Base-by-base conservation (phyloP, 2,797 vertebrate species). In the Cuculus canorus region DNA sequence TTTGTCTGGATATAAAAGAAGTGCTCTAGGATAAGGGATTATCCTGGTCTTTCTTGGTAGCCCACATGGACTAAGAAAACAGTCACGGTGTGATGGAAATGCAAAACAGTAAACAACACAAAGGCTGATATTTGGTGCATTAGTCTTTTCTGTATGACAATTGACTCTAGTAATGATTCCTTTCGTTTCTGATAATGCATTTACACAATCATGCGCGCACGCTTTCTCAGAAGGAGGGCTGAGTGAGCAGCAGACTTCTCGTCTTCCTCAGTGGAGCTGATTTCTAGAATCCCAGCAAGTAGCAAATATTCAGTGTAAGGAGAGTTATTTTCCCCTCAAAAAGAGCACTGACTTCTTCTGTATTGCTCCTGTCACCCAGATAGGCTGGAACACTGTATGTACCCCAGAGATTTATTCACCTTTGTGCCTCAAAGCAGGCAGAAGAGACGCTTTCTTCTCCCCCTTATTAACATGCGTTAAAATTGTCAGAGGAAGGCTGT, bases 361-460 rank as follows among this genome's bases (percentile, higher is more conserved):
- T 61, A 69, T 81, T 86, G 80, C 84, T 92, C 70, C 85, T 71
- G 75, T 89, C 92, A 83, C 89, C 80, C 53, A 85, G 54, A 86
- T 60, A 93, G 84, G 71, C 81, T 92, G 82, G 54, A 76, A 75
- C 6, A 21, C 82, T 95, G 28, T 90, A 35, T 69, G 83, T 76
- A 82, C 37, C 80, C 85, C 82, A 88, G 77, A 97, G 93, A 79
- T 93, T 66, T 88, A 93, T 86, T 94, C 89, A 93, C 91, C 95
- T 95, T 97, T 95, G 96, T 97, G 95, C 95, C 96, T 97, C 96
- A 76, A 87, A 96, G 92, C 90, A 95, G 92, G 96, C 96, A 92
- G 96, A 96, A 96, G 76, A 96, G 83, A 93, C n/a, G 82, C 66
- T 88, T 95, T 94, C 69, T 95, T 77, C 87, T 96, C 82, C 80